Evolutionary conservation across 1,140 invertebrate species (phyloP).

Genomic region (Oreohelix idahoensis): DNA sequence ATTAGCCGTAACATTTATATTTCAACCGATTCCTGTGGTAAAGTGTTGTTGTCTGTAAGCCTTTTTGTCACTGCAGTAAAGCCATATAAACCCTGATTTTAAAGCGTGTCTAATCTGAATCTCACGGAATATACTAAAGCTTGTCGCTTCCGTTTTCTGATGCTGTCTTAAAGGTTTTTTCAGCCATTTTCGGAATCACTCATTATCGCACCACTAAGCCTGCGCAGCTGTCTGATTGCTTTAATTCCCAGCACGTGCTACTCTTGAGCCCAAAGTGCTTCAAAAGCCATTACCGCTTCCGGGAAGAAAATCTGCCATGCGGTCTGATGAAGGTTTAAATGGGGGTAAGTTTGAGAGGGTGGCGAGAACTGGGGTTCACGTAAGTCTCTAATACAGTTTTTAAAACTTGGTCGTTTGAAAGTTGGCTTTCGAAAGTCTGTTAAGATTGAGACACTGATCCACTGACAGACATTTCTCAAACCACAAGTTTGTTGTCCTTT

Average conservation of each 20-base stretch:
- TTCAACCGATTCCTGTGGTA: too few relatives aligned
- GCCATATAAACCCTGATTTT: background rate
- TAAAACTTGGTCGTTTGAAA: too few relatives aligned
- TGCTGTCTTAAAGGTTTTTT: background rate
- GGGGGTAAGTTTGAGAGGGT: background rate
- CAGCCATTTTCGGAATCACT: background rate
- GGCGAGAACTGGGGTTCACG: too few relatives aligned
- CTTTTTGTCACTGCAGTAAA: too few relatives aligned
- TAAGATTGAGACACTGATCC: too few relatives aligned
- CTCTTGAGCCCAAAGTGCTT: background rate
- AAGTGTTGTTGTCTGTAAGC: too few relatives aligned
- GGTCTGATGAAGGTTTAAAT: background rate
- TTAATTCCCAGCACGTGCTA: slow-evolving; percentile 4
- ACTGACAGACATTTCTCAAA: too few relatives aligned
- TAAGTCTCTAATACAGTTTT: too few relatives aligned
- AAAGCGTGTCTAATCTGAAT: background rate
- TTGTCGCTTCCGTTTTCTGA: background rate
- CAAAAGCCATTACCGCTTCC: background rate
- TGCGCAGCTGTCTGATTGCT: background rate
- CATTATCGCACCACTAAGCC: background rate
- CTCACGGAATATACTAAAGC: background rate
- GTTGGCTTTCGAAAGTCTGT: too few relatives aligned
- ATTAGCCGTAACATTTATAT: too few relatives aligned
- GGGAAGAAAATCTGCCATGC: background rate
- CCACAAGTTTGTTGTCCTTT: too few relatives aligned